Evolutionary conservation across 2,113 vertebrate species (phyloP).

Genomic region (Menidia beryllina): DNA sequence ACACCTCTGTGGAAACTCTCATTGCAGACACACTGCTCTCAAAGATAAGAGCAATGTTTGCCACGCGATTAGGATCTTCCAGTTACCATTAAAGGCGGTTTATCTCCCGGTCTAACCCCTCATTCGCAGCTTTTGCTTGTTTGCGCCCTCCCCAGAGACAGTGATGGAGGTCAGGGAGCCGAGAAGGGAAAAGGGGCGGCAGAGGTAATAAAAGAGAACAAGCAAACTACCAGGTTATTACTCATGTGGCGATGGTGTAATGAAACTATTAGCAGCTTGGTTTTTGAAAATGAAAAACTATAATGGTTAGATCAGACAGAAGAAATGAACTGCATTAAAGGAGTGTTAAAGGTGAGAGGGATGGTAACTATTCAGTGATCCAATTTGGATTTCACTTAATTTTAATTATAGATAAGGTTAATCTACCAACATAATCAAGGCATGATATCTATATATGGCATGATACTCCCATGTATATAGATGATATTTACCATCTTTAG

Average conservation of each 20-base stretch:
- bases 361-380: neutral
- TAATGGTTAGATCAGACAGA: neutral
- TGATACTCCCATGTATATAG: no score
- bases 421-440: neutral
- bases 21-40: constrained; percentile 35
- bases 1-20: constrained; percentile 15
- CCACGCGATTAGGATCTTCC: constrained; percentile 72
- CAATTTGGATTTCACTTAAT: neutral
- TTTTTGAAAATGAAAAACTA: constrained; percentile 10
- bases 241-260: constrained; percentile 2
- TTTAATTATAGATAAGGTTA: neutral
- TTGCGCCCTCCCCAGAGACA: constrained; percentile 48
- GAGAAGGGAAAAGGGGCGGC: constrained; percentile 16
- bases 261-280: neutral
- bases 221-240: constrained; percentile 14
- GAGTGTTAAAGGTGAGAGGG: neutral
- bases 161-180: constrained; percentile 63
- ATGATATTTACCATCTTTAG: no score
- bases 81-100: constrained; percentile 74
- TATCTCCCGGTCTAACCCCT: constrained; percentile 62
- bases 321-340: neutral
- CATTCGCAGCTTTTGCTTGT: constrained; percentile 42
- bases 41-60: constrained; percentile 73
- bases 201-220: constrained; percentile 12
- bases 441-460: neutral